These are phyloP conservation scores for Pantelozetes paolii DNA, from an alignment of 2,888 invertebrate genomes.

Conservation along the genomic window DNA sequence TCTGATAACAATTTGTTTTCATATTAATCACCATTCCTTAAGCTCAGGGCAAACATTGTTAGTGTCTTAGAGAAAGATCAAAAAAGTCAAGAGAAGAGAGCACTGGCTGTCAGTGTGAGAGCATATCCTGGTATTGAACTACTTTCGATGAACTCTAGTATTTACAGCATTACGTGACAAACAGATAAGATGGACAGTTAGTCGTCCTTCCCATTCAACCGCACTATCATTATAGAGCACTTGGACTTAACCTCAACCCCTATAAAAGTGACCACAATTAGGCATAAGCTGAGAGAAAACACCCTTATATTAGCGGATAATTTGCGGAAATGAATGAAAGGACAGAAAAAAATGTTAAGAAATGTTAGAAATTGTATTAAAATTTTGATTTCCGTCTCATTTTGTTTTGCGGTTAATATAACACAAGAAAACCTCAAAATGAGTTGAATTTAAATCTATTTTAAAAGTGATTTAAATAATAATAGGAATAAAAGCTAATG, in stretches of 20 bases:
- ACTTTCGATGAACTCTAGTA: background rate
- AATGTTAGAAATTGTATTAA: background rate
- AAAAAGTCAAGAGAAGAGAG: background rate
- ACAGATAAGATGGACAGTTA: background rate
- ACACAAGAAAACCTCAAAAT: background rate
- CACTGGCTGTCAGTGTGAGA: background rate
- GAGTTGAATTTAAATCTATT: background rate
- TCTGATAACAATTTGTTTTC: background rate
- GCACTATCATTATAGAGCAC: no score
- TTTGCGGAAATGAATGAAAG: background rate
- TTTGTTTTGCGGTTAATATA: background rate
- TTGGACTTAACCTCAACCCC: no score
- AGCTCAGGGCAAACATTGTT: background rate
- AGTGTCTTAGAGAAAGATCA: background rate
- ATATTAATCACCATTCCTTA: background rate
- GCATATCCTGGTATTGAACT: conserved; percentile 15
- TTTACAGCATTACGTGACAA: background rate
- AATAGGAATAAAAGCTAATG: background rate
- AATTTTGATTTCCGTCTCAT: background rate
- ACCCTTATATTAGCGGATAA: background rate
- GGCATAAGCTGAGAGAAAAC: no score
- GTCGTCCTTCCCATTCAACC: background rate
- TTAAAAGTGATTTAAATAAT: background rate
- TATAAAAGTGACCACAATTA: no score
- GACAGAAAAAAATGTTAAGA: background rate